phyloP scores from a whole-genome alignment of 2,888 invertebrate genomes.

The Furcula furcula region DNA sequence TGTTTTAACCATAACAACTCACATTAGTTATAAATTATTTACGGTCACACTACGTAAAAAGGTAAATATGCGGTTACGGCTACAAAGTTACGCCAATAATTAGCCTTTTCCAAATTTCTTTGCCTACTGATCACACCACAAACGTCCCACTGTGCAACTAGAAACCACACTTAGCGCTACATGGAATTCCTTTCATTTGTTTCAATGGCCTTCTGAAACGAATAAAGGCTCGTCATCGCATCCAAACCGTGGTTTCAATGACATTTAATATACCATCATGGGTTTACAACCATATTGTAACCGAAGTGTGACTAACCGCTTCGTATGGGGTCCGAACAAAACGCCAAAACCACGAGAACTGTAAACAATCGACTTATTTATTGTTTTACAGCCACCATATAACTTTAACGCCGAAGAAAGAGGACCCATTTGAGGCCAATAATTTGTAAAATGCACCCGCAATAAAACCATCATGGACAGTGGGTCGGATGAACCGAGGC shows the following conservation, averaged over 20 bases:
- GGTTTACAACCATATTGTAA: constrained; percentile 45
- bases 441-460: constrained; percentile 65
- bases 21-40: constrained; percentile 19
- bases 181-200: constrained; percentile 39
- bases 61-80: constrained; percentile 34
- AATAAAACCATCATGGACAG: constrained; percentile 75
- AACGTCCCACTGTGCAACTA: constrained; percentile 47
- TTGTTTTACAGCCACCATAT: constrained; percentile 76
- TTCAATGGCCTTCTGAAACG: constrained; percentile 45
- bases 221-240: constrained; percentile 48
- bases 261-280: constrained; percentile 56
- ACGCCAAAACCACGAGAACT: constrained; percentile 52
- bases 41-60: constrained; percentile 21
- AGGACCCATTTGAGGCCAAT: constrained; percentile 59
- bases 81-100: constrained; percentile 44
- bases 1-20: constrained; percentile 15
- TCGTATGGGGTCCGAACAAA: constrained; percentile 63
- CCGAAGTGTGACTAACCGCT: constrained; percentile 49
- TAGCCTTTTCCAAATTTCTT: constrained; percentile 42
- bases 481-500: constrained; percentile 22
- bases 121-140: constrained; percentile 37
- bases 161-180: constrained; percentile 19
- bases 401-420: constrained; percentile 62
- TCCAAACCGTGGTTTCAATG: constrained; percentile 50
- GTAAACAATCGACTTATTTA: constrained; percentile 74